These are phyloP conservation scores for Polyommatus icarus DNA, from an alignment of 2,888 invertebrate genomes.

Conservation along the genomic window DNA sequence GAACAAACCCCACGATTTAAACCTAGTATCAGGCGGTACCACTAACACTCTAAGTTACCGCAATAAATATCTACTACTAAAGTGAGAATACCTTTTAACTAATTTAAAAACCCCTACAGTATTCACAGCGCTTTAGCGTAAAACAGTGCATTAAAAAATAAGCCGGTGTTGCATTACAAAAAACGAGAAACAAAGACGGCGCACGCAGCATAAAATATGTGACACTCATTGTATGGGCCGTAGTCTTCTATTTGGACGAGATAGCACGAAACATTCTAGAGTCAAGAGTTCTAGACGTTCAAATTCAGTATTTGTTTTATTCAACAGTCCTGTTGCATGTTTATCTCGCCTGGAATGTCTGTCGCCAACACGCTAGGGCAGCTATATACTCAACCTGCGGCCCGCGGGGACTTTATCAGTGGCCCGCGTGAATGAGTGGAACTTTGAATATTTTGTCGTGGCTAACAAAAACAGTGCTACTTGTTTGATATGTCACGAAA, in stretches of 20 bases:
- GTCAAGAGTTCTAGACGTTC: conserved; percentile 33
- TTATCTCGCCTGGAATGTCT: conserved; percentile 50
- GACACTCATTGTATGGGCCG: conserved; percentile 33
- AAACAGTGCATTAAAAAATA: conserved; percentile 15
- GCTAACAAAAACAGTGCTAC: too few relatives aligned
- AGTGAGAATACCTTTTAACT: background rate
- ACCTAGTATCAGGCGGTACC: background rate
- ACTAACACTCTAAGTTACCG: background rate
- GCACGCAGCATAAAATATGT: conserved; percentile 32
- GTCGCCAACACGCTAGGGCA: conserved; percentile 38
- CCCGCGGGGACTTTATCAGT: too few relatives aligned
- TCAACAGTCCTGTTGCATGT: conserved; percentile 43
- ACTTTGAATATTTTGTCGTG: too few relatives aligned
- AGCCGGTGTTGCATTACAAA: conserved; percentile 19
- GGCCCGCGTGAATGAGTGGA: too few relatives aligned
- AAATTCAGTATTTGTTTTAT: conserved; percentile 42
- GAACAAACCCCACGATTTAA: background rate
- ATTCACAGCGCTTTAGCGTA: background rate
- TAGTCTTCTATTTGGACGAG: conserved; percentile 33
- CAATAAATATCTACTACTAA: background rate
- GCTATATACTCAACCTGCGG: too few relatives aligned
- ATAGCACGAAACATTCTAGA: conserved; percentile 38
- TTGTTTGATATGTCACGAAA: too few relatives aligned
- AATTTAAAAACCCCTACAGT: background rate
- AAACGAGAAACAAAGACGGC: conserved; percentile 13